phyloP scores from a whole-genome alignment of 2,797 vertebrate species.

The Sarcophilus harrisii region DNA sequence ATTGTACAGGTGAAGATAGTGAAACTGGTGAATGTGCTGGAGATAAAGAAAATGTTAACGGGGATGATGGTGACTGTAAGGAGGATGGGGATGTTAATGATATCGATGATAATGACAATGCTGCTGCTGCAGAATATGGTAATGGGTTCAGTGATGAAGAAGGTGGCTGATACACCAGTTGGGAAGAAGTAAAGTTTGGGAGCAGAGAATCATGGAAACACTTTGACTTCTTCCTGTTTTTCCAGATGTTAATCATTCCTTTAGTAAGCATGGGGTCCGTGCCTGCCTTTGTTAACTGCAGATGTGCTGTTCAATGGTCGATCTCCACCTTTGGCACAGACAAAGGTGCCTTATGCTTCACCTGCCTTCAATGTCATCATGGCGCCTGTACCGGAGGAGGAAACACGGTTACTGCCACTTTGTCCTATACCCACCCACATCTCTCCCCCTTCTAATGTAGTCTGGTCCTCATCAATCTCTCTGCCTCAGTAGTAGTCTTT shows the following conservation, averaged over 20 bases:
- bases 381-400: background rate
- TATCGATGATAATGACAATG: background rate
- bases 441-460: background rate
- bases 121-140: background rate
- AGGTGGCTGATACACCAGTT: background rate
- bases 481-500: background rate
- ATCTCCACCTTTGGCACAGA: background rate
- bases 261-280: background rate
- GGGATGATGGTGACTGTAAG: background rate
- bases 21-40: background rate
- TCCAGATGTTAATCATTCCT: background rate
- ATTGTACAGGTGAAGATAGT: background rate
- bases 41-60: background rate
- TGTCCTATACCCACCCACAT: background rate
- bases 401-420: background rate
- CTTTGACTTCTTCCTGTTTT: background rate
- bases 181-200: background rate
- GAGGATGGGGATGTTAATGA: background rate
- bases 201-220: background rate
- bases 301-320: background rate
- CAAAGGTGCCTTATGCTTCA: background rate
- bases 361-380: background rate
- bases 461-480: background rate
- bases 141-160: background rate
- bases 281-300: background rate